A percentile compares a stretch with the other conserved stretches of the same genome.
These are phyloP conservation scores for Drosophila dives DNA, from an alignment of 2,888 invertebrate species.

Conservation along the genomic window DNA sequence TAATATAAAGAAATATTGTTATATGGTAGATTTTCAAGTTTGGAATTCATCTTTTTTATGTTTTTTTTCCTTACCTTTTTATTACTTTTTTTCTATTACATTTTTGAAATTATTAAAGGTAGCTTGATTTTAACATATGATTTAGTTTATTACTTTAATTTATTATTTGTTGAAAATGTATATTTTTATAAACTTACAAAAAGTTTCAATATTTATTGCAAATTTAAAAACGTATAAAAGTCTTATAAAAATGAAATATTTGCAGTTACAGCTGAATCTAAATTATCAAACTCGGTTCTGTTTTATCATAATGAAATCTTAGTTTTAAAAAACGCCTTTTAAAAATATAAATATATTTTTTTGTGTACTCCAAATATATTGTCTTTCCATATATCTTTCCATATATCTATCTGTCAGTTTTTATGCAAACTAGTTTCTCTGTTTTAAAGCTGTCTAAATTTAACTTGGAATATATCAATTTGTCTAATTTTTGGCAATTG, in stretches of 20 bases:
- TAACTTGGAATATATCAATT: background rate
- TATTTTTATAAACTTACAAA: background rate
- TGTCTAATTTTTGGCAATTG: background rate
- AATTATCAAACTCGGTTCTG: background rate
- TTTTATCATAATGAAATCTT: background rate
- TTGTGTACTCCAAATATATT: background rate
- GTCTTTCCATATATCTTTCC: no score
- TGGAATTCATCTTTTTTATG: slow-evolving; percentile 17
- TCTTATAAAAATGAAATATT: no score
- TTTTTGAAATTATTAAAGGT: slow-evolving; percentile 33
- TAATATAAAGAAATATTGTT: background rate
- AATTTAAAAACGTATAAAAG: background rate
- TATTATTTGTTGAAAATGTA: background rate
- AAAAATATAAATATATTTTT: background rate
- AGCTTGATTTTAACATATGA: slow-evolving; percentile 44
- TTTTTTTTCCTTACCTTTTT: slow-evolving; percentile 10
- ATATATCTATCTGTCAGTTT: background rate
- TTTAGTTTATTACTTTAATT: background rate
- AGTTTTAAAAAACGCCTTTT: background rate
- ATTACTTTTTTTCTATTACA: slow-evolving; percentile 14
- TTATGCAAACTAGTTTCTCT: background rate
- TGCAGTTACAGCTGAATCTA: background rate
- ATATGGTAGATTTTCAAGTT: background rate
- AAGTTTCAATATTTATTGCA: background rate
- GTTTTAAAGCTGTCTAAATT: no score